Evolutionary conservation across 2,113 vertebrate species (phyloP), one percentile per base, ranked within the genome.

Genomic region (Vidua chalybeata): DNA sequence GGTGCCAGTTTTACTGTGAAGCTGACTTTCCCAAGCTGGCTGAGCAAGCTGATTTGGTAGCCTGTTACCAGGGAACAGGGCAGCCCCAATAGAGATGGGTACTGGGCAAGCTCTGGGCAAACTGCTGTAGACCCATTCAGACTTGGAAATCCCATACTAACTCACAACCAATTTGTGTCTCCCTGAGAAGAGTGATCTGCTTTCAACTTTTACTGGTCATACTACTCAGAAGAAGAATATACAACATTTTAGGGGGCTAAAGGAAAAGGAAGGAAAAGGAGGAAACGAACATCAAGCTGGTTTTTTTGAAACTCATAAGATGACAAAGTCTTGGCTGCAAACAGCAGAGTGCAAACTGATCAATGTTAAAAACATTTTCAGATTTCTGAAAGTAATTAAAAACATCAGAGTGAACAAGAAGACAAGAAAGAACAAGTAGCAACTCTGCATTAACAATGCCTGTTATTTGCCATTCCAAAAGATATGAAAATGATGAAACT

Each of bases 11-110:
- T 67, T 24, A 31, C 67, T 35, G 37, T 0, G 0, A 77, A 93
- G 35, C 26, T 0, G 0, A 13, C 11, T 22, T 59, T 20, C 45
- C 49, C 80, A 33, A 48, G 72, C 16, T 67, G 17, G 20, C 54
- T 10, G 27, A 56, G 28, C 39, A 80, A 54, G 19, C 13, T 30
- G 68, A 26, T 37, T 43, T 56, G 64, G 27, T 12, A 66, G 15
- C 21, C 27, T 23, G 61, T 74, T 46, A 22, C 27, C 5, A 14
- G 13, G 51, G 61, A 82, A 27, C 18, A 61, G 35, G 54, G 64
- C 10, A 31, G 37, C 2, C 1, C 11, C 0, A 0, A 22, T 8
- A 45, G 9, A 48, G 45, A 46, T 8, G 31, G 33, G 37, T 30
- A 41, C 19, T 10, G 8, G 14, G 8, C 21, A 82, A 63, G 48